These are phyloP conservation scores for Drosophila suzukii DNA, from an alignment of 1,140 invertebrate species.

Conservation along the genomic window DNA sequence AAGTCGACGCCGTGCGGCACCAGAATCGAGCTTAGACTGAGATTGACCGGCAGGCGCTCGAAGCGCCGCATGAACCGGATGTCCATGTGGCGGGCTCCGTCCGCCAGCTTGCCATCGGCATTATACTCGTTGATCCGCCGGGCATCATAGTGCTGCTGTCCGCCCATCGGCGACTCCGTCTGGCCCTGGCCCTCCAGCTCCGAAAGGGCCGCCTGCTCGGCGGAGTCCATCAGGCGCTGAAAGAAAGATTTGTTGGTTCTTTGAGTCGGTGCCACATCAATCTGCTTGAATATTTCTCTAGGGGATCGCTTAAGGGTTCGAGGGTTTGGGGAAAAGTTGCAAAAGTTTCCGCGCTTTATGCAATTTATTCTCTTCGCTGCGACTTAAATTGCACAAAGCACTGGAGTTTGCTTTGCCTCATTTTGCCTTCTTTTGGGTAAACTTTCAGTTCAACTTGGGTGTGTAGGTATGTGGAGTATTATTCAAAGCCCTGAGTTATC, in stretches of 20 bases:
- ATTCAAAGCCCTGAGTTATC: conserved; percentile 47
- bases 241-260: conserved; percentile 23
- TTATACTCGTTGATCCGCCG: conserved; percentile 90
- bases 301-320: neutral
- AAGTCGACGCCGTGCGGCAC: conserved; percentile 92
- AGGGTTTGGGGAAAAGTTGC: conserved; percentile 5
- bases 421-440: conserved; percentile 12
- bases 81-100: conserved; percentile 88
- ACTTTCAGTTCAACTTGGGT: conserved; percentile 25
- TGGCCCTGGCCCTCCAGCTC: conserved; percentile 83
- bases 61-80: conserved; percentile 91
- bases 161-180: conserved; percentile 44
- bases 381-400: conserved; percentile 77
- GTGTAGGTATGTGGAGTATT: conserved; percentile 25
- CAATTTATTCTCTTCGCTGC: conserved; percentile 68
- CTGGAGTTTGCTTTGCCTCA: conserved; percentile 53
- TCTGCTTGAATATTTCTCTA: conserved; percentile 18
- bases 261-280: conserved; percentile 21
- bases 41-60: conserved; percentile 93
- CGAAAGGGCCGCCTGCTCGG: conserved; percentile 92
- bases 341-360: conserved; percentile 69
- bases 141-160: conserved; percentile 88
- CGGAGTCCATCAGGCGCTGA: conserved; percentile 94
- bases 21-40: conserved; percentile 94
- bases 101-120: conserved; percentile 88